phyloP scores from a whole-genome alignment of 2,888 invertebrate species.

The Cryptocephalus moraei region DNA sequence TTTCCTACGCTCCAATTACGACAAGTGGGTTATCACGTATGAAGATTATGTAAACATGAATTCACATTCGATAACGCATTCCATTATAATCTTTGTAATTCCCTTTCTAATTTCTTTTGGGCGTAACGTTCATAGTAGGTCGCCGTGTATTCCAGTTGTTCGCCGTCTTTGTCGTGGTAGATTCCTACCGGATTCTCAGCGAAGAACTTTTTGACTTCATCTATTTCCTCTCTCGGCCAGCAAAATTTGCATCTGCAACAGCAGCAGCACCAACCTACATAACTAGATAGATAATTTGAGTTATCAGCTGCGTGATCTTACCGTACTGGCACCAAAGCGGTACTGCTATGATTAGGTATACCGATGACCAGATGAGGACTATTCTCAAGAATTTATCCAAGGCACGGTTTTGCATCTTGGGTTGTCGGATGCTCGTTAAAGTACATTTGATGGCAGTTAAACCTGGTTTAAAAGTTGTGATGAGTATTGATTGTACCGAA shows the following conservation, averaged over 20 bases:
- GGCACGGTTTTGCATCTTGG: slow-evolving; percentile 16
- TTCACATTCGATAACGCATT: not conserved
- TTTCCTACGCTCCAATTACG: too few relatives aligned
- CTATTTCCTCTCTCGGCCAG: slow-evolving; percentile 44
- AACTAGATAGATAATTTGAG: too few relatives aligned
- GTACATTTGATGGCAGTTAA: slow-evolving; percentile 34
- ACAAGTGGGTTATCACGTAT: too few relatives aligned
- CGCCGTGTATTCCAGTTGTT: slow-evolving; percentile 41
- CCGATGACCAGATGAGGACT: slow-evolving; percentile 35
- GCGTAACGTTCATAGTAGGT: slow-evolving; percentile 46
- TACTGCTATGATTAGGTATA: slow-evolving; percentile 39
- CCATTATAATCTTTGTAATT: slow-evolving; percentile 42
- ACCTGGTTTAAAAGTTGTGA: slow-evolving; percentile 17
- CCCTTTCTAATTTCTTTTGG: slow-evolving; percentile 46
- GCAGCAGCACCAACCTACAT: slow-evolving; percentile 48
- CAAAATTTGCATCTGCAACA: slow-evolving; percentile 47
- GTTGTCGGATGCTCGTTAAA: slow-evolving; percentile 29
- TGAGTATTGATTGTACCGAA: too few relatives aligned
- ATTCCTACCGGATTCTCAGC: slow-evolving; percentile 48
- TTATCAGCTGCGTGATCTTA: too few relatives aligned
- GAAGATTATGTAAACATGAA: too few relatives aligned
- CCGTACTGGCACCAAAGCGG: slow-evolving; percentile 43
- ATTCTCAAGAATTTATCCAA: slow-evolving; percentile 29
- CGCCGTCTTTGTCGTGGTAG: slow-evolving; percentile 32
- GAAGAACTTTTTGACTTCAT: slow-evolving; percentile 45